Evolutionary conservation across 35 echinoderm and acorn worm species (phyloP).

Genomic region (Holothuria glaberrima): DNA sequence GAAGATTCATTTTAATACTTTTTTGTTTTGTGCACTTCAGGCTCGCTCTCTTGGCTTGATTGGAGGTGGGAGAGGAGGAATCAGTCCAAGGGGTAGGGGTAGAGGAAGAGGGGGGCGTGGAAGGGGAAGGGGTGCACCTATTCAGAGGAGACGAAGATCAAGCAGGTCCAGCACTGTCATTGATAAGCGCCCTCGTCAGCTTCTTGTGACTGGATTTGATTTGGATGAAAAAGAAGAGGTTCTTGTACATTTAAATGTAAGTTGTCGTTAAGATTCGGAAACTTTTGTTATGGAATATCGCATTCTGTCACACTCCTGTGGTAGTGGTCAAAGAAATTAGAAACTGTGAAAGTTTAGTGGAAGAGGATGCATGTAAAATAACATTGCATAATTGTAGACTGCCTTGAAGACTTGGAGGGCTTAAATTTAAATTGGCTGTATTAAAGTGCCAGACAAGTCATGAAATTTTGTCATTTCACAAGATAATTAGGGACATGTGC

Average conservation of each 20-base stretch:
- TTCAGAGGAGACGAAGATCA: slow-evolving; percentile 54
- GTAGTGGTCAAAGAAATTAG: too few relatives aligned
- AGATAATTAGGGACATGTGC: too few relatives aligned
- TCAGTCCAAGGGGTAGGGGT: slow-evolving; percentile 54
- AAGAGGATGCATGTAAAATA: too few relatives aligned
- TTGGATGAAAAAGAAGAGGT: slow-evolving; percentile 90
- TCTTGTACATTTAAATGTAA: slow-evolving; percentile 87
- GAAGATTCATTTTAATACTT: not conserved
- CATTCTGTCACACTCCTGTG: too few relatives aligned
- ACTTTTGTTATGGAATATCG: too few relatives aligned
- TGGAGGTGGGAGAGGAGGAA: slow-evolving; percentile 61
- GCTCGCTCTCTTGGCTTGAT: slow-evolving; percentile 76
- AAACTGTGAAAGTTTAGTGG: too few relatives aligned
- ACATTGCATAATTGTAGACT: too few relatives aligned
- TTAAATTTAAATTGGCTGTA: too few relatives aligned
- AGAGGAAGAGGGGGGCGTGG: slow-evolving; percentile 63
- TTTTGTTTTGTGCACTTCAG: slow-evolving; percentile 33
- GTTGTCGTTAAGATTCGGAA: not conserved
- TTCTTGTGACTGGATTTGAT: slow-evolving; percentile 75
- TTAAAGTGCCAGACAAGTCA: too few relatives aligned
- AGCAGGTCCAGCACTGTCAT: slow-evolving; percentile 70
- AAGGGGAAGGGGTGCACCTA: slow-evolving; percentile 67
- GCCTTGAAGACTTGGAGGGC: too few relatives aligned
- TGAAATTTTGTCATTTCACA: too few relatives aligned
- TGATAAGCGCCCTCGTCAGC: slow-evolving; percentile 87